Base-by-base conservation (phyloP, 2,797 vertebrate genomes). In the Lindbergichthys nudifrons region DNA sequence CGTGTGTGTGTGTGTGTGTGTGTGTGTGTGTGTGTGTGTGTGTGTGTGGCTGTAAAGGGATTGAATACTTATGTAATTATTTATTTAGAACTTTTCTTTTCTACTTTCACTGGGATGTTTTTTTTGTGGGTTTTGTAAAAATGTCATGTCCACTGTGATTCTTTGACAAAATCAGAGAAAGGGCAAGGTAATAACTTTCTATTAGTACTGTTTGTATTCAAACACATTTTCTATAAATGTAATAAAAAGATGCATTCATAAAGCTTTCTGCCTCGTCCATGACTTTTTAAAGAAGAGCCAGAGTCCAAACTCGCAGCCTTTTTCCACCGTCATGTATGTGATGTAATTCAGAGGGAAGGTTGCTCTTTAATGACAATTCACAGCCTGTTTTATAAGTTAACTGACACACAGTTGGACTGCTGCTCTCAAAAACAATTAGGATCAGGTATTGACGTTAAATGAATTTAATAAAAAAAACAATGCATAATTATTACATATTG, bases 171-270 rank as follows among this genome's bases (percentile, higher is more conserved):
- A 46, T 2, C 18, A 11, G 7, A 51, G 51, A n/a, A 41, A 0
- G 0, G 3, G 1, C 1, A 9, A 1, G 26, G 13, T 59, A 9
- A 54, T 9, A 19, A 41, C 43, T 45, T 47, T 42, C 9, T 45
- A 3, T 18, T 11, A 9, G 11, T 6, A 7, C 10, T 60, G 41
- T 21, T 3, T 3, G 50, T 3, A 9, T 47, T 48, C 59, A 54
- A n/a, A 68, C 30, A 21, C 45, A 54, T 79, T 82, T 72, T 52
- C 14, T 54, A 66, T 67, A 19, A 43, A 19, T 32, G 56, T 21
- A 81, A 85, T 79, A 64, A 83, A 79, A 36, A 36, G 0, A 54
- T 61, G 3, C 10, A 3, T 65, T 73, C 30, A 60, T 69, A 5
- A 59, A 42, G 4, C 9, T 18, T 30, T 46, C 45, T 53, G 14